phyloP scores from a whole-genome alignment of 2,888 invertebrate genomes.

The Notodonta dromedarius region DNA sequence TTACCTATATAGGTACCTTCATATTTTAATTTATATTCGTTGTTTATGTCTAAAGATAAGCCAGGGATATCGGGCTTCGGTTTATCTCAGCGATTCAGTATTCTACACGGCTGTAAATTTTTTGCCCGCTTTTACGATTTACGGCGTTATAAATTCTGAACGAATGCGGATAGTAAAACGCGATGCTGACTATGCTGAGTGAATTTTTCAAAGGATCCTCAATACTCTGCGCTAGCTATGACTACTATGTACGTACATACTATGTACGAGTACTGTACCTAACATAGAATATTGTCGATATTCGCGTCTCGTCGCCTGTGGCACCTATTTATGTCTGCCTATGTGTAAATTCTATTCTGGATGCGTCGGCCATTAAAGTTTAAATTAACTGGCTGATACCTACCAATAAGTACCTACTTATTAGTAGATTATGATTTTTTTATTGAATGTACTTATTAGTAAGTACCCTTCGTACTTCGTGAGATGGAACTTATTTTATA shows the following conservation, averaged over 20 bases:
- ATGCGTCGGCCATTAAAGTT: no score
- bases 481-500: no score
- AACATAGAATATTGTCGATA: no score
- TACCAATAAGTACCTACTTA: no score
- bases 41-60: constrained; percentile 59
- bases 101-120: constrained; percentile 67
- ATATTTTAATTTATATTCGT: constrained; percentile 9
- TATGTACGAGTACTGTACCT: no score
- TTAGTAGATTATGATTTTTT: no score
- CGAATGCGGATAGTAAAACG: constrained; percentile 72
- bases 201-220: constrained; percentile 70
- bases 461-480: no score
- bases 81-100: constrained; percentile 64
- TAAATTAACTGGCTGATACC: no score
- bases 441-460: no score
- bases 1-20: not conserved
- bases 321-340: no score
- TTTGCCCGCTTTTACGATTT: constrained; percentile 71
- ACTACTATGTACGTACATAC: not conserved
- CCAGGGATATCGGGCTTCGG: constrained; percentile 51
- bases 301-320: no score
- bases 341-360: no score
- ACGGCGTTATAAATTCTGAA: constrained; percentile 75
- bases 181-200: constrained; percentile 55
- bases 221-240: constrained; percentile 37